Percentiles rank a stretch among this genome's conserved stretches.
Conservation (phyloP, 2,888 invertebrate genomes). For the Clivina fossor region DNA sequence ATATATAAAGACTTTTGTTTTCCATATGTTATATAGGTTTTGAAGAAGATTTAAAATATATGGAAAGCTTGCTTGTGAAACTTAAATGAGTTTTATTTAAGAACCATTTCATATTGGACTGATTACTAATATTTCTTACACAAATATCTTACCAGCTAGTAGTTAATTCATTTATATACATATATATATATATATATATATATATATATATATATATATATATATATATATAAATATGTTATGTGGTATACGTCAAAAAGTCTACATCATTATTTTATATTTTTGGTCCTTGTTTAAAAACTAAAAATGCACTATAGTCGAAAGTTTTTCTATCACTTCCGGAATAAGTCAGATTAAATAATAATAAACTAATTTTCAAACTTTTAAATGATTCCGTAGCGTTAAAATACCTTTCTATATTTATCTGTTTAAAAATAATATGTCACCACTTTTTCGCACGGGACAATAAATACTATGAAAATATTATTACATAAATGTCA, state of each 20-base stretch:
- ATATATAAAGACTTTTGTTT: too few species aligned
- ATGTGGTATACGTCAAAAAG: slow-evolving; percentile 17
- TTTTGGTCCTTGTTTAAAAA: slow-evolving; percentile 6
- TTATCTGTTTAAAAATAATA: too few species aligned
- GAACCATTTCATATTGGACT: not conserved
- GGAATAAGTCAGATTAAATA: not conserved
- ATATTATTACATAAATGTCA: too few species aligned
- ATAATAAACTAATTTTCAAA: not conserved
- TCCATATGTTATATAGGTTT: too few species aligned
- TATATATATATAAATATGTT: slow-evolving; percentile 24
- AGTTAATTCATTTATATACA: too few species aligned
- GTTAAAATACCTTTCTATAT: not conserved
- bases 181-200: slow-evolving; percentile 25
- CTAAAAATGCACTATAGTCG: not conserved
- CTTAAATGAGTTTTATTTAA: too few species aligned
- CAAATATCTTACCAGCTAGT: too few species aligned
- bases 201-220: slow-evolving; percentile 21
- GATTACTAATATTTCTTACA: not conserved
- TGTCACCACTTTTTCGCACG: too few species aligned
- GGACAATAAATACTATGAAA: too few species aligned
- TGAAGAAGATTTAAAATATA: too few species aligned
- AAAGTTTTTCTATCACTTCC: slow-evolving; percentile 1
- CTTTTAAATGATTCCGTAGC: not conserved
- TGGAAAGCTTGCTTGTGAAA: too few species aligned
- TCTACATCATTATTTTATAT: slow-evolving; percentile 24